Percentiles rank a stretch among this genome's conserved stretches.
Evolutionary conservation across 2,113 vertebrate species (phyloP).

Genomic region (Kryptolebias marmoratus): DNA sequence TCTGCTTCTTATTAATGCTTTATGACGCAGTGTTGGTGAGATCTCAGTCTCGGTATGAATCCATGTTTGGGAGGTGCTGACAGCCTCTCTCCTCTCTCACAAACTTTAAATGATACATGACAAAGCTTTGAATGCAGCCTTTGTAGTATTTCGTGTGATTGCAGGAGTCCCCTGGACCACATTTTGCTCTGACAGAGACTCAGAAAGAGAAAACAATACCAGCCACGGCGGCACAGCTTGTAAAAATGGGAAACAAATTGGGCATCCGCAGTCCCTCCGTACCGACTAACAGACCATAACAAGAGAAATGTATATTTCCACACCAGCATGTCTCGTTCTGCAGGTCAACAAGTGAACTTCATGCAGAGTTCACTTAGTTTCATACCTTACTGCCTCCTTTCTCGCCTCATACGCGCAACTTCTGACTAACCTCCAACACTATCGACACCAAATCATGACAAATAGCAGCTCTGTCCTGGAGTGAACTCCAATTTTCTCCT

Average conservation of each 20-base stretch:
- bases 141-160: not conserved
- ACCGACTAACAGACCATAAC: not conserved
- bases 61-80: too few relatives aligned
- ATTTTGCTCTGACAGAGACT: not conserved
- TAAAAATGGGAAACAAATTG: constrained; percentile 5
- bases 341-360: not conserved
- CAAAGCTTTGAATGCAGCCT: not conserved
- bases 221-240: not conserved
- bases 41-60: not conserved
- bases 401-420: not conserved
- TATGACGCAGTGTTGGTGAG: not conserved
- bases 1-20: not conserved
- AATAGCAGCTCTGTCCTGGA: not conserved
- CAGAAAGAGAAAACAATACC: not conserved
- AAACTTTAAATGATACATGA: not conserved
- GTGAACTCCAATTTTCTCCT: constrained; percentile 8
- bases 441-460: constrained; percentile 11
- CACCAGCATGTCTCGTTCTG: not conserved
- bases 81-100: not conserved
- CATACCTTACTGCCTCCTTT: constrained; percentile 29
- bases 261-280: not conserved
- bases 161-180: not conserved
- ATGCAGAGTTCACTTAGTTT: constrained; percentile 19
- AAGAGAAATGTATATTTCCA: not conserved
- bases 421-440: not conserved